Conservation (phyloP, 35 echinoderm and acorn worm species). For the Eucidaris tribuloides region DNA sequence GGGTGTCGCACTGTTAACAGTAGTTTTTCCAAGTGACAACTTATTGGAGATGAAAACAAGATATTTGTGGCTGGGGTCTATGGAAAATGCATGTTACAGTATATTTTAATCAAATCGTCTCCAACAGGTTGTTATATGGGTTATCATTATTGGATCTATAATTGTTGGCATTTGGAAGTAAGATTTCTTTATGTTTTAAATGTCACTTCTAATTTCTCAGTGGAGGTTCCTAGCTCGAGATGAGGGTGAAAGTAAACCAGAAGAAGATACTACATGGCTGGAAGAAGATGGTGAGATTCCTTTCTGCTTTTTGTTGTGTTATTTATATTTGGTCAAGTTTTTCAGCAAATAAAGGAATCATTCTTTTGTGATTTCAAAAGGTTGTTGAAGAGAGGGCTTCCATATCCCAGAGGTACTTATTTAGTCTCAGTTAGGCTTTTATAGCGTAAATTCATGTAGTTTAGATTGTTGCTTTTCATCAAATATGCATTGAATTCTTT, state of each 20-base stretch:
- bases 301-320: neutral
- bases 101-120: neutral
- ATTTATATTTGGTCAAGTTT: too few species aligned
- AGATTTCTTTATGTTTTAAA: neutral
- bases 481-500: neutral
- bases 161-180: neutral
- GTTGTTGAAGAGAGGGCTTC: neutral
- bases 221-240: slow-evolving; percentile 96
- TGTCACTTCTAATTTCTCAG: slow-evolving; percentile 33
- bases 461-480: neutral
- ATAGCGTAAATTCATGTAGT: neutral
- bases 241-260: slow-evolving; percentile 80
- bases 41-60: neutral
- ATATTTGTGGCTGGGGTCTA: too few species aligned
- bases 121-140: neutral
- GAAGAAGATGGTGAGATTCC: slow-evolving; percentile 93
- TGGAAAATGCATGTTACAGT: too few species aligned
- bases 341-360: neutral
- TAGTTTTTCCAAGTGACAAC: neutral
- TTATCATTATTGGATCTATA: neutral
- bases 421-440: neutral
- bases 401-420: neutral
- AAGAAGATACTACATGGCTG: slow-evolving; percentile 80
- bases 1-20: too few species aligned
- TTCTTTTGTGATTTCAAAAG: neutral